Base-by-base conservation (phyloP, 2,888 invertebrate species). In the Chydorus sphaericus region DNA sequence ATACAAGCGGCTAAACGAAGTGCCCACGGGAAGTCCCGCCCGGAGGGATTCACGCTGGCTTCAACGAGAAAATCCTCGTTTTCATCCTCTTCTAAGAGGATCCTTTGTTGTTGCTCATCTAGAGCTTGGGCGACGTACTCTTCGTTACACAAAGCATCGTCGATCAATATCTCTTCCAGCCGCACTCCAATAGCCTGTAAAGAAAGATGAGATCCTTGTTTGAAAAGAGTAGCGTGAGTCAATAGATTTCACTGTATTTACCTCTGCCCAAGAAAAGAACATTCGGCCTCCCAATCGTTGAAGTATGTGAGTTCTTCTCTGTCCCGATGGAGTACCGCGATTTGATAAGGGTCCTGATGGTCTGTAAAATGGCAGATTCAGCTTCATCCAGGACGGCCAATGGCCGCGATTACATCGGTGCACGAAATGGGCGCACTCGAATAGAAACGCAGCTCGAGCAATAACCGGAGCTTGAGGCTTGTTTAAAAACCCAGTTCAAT, bases 41-140 rank as follows among this genome's bases (percentile, higher is more conserved):
- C 92, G 57, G 77, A 76, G 4, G 77, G 67, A 58, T 80, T 78
- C 56, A 82, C 78, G 64, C 81, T 82, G 3, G 81, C 83, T 79
- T 93, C 96, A 70, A 98, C 97, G 20, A 98, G 74, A 67, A 94
- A 98, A 70, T 98, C 96, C 72, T 98, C 98, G 65, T 97, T 90
- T 67, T 90, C 90, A 61, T 90, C 90, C 70, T 87, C 85, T 51
- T 84, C 77, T 48, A 87, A 69, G 11, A 90, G 70, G 60, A 86
- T 84, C 54, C 82, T 79, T 64, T 89, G 89, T 59, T 83, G 85
- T 55, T 77, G 79, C 31, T 87, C 85, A 55, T 65, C 65, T n/a
- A 26, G 5, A 3, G 8, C 23, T 2, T 52, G 52, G 31, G 30
- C 33, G 52, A 37, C 33, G 5, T 36, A 20, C 10, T 56, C 56